A percentile compares a stretch with the other conserved stretches of the same genome.
These are phyloP conservation scores for Bergia sp. DNA, from an alignment of 92 coral and sea anemone species.

Conservation along the genomic window DNA sequence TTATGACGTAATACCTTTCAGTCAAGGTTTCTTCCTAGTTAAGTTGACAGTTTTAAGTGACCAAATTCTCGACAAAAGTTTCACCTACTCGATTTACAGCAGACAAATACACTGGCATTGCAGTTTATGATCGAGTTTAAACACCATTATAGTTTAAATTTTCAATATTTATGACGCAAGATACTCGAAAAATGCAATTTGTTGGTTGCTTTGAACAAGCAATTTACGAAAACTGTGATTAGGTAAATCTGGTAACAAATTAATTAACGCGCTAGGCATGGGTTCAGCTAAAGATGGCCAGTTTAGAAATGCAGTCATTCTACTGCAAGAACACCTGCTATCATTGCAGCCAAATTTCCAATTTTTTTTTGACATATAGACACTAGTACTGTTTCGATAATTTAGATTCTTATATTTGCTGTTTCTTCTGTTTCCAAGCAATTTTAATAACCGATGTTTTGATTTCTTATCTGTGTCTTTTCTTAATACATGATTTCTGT, in stretches of 20 bases:
- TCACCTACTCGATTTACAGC: neutral
- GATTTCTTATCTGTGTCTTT: neutral
- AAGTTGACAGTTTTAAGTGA: conserved; percentile 14
- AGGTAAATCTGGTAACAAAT: neutral
- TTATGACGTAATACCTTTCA: conserved; percentile 6
- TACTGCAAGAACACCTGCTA: neutral
- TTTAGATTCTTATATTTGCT: neutral
- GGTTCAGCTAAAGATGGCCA: neutral
- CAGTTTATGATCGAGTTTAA: neutral
- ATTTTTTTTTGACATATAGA: neutral
- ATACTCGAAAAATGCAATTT: neutral
- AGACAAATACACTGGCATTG: neutral
- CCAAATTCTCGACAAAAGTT: neutral
- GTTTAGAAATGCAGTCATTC: neutral
- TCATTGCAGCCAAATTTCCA: neutral
- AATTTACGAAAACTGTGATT: conserved; percentile 15
- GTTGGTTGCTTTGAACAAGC: conserved; percentile 4
- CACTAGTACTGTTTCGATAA: neutral
- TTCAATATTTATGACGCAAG: neutral
- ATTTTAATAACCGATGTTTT: neutral
- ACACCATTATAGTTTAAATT: neutral
- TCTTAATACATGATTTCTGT: neutral
- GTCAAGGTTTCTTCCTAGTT: conserved; percentile 8
- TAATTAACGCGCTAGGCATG: neutral
- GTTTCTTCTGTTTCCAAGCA: neutral